Percentiles rank a stretch among this genome's conserved stretches.
These are phyloP conservation scores for Drosophila mettleri DNA, from an alignment of 2,888 invertebrate species.

Conservation along the genomic window DNA sequence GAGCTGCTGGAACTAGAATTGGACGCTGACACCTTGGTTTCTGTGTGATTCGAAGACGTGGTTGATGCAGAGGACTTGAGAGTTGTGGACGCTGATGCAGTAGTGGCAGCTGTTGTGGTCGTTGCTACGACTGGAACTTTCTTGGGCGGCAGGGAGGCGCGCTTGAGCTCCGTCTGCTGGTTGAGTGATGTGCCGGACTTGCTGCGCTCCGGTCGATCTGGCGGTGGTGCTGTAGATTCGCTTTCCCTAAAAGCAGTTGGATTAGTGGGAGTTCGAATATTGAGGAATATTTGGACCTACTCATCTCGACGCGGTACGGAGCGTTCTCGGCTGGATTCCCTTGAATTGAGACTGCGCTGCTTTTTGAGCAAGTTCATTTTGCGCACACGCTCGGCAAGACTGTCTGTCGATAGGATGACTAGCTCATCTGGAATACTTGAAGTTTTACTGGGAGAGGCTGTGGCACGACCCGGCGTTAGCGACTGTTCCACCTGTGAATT, in stretches of 20 bases:
- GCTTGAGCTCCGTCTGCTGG: constrained; percentile 70
- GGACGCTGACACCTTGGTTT: constrained; percentile 32
- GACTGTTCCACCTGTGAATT: constrained; percentile 83
- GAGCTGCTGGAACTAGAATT: constrained; percentile 31
- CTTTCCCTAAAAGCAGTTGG: constrained; percentile 56
- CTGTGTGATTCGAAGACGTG: constrained; percentile 16
- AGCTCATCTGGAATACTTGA: constrained; percentile 86
- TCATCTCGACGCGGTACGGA: constrained; percentile 83
- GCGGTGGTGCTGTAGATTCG: constrained; percentile 65
- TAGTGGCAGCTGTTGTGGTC: constrained; percentile 31
- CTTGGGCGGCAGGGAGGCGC: constrained; percentile 75
- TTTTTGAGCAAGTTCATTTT: constrained; percentile 87
- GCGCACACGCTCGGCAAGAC: constrained; percentile 89
- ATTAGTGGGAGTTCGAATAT: not conserved
- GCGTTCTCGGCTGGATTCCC: constrained; percentile 83
- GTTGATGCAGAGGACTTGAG: constrained; percentile 14
- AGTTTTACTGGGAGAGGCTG: constrained; percentile 86
- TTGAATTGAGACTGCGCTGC: constrained; percentile 83
- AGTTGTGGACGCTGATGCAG: constrained; percentile 17
- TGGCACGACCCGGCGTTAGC: constrained; percentile 86
- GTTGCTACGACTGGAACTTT: constrained; percentile 62
- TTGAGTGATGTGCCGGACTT: constrained; percentile 66
- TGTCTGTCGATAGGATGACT: constrained; percentile 89
- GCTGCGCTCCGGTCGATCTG: constrained; percentile 82
- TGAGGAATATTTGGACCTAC: constrained; percentile 56